Conservation (phyloP, 2,113 vertebrate genomes). For the Panthera uncia region DNA sequence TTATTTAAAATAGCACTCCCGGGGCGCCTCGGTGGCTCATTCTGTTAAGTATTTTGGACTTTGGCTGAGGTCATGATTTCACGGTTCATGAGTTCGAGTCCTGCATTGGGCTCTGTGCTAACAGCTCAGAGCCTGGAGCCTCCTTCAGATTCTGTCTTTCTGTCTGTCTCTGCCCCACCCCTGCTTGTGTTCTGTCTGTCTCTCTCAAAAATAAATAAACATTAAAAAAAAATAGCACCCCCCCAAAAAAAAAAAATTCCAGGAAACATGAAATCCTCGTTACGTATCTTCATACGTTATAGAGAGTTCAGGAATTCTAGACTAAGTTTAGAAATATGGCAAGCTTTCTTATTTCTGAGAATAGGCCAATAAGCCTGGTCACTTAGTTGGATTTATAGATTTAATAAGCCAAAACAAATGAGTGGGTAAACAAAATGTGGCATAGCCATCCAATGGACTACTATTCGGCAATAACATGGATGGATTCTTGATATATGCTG, state of each 20-base stretch:
- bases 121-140: too few species aligned
- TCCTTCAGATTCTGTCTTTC: too few species aligned
- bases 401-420: slow-evolving; percentile 22
- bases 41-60: too few species aligned
- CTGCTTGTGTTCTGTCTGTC: too few species aligned
- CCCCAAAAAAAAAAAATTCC: neutral
- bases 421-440: neutral
- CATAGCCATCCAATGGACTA: fast-evolving
- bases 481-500: neutral
- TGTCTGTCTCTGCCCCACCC: too few species aligned
- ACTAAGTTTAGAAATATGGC: neutral
- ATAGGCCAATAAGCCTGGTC: neutral
- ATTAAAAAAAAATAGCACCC: too few species aligned
- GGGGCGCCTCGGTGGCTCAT: too few species aligned
- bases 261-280: neutral
- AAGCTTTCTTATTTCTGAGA: neutral
- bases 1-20: neutral
- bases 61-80: too few species aligned
- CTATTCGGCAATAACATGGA: neutral
- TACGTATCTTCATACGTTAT: neutral
- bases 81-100: too few species aligned
- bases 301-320: neutral
- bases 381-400: slow-evolving; percentile 29
- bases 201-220: too few species aligned
- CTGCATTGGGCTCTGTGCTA: too few species aligned